Base-by-base conservation (phyloP, 1,140 invertebrate genomes). In the Lucilia cuprina region DNA sequence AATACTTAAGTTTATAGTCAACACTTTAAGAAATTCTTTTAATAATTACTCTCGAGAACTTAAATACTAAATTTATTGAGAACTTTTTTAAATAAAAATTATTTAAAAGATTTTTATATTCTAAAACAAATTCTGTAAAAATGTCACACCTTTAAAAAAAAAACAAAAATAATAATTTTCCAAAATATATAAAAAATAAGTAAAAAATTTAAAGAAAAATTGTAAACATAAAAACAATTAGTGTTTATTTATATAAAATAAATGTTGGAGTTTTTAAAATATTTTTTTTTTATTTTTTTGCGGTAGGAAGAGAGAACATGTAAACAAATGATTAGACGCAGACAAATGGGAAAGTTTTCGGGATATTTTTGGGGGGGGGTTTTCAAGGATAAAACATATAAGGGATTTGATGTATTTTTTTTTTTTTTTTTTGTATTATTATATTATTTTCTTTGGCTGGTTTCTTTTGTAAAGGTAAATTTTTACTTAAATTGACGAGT, bases 301-400 rank as follows among this genome's bases (percentile, higher is more conserved):
- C 84, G 80, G 87, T 83, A 74, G 84, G 85, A 85, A 86, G 82
- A 83, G 89, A 88, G 89, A 90, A 90, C 88, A 90, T 88, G 88
- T 88, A 91, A 90, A 91, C 90, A 91, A 92, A 91, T 91, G 91
- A 91, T 90, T 89, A 93, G 93, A 93, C 93, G 92, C 92, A 93
- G 92, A 93, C 93, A 93, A 93, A 90, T 90, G 90, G 92, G 90
- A 92, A 88, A 88, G 86, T 85, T 88, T 87, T 86, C 17, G 19
- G 83, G 74, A 83, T 83, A 83, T 83, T 17, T 60, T 70, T 30
- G 35, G 60, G 83, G 60, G 83, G 83, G 80, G 78, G 47, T 82
- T 34, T 21, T 34, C 25, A 83, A 83, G 84, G 84, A 60, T 78
- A 78, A 47, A 85, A 85, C 84, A 85, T 84, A 80, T 85, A 85